phyloP scores from a whole-genome alignment of 2,797 vertebrate species.

The Periophthalmus magnuspinnatus region DNA sequence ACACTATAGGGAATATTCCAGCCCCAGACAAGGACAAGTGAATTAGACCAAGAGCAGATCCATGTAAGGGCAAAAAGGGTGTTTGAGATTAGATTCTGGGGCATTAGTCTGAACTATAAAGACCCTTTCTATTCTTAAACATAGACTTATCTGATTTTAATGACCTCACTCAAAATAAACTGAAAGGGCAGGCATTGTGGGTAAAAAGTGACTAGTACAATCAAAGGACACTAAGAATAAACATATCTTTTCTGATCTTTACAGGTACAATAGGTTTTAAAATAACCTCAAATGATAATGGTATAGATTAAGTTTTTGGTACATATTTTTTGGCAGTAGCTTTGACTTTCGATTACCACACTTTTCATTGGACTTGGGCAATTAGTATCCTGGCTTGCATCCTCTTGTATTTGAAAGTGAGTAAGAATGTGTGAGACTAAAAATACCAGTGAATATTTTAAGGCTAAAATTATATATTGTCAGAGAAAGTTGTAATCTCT shows the following conservation, averaged over 20 bases:
- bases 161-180: conserved; percentile 1
- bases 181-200: background rate
- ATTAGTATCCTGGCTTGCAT: no score
- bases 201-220: background rate
- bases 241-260: background rate
- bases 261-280: background rate
- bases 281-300: no score
- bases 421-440: no score
- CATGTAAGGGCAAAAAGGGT: background rate
- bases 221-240: background rate
- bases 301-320: no score
- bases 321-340: no score
- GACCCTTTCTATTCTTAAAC: conserved; percentile 3
- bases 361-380: no score
- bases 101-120: conserved; percentile 5
- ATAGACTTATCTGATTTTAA: conserved; percentile 3
- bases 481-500: no score
- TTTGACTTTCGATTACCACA: no score
- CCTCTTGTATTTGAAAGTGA: no score
- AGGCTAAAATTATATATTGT: no score
- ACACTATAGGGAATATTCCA: conserved; percentile 5
- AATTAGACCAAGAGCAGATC: conserved; percentile 6
- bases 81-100: conserved; percentile 4
- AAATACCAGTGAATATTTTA: no score
- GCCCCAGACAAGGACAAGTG: conserved; percentile 11